Percentiles rank a stretch among this genome's conserved stretches.
Evolutionary conservation across 2,797 vertebrate genomes (phyloP).

Genomic region (Parotocinclus haroldoi): DNA sequence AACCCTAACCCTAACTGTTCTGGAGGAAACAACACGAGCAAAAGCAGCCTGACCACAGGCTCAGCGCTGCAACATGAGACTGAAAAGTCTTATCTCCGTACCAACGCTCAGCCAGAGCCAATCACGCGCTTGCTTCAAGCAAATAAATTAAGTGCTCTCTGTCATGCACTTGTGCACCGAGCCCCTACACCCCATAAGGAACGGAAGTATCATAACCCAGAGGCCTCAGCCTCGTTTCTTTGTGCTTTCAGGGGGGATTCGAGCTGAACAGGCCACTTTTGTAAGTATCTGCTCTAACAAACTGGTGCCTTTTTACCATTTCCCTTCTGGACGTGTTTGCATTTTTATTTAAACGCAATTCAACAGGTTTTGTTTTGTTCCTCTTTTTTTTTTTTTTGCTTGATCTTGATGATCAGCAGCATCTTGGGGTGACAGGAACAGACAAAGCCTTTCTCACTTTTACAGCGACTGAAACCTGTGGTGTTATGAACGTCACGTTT

Average conservation of each 20-base stretch:
- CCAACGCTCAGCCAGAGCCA: conserved; percentile 28
- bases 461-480: no score
- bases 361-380: no score
- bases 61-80: not conserved
- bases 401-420: no score
- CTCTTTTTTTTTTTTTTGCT: no score
- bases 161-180: conserved; percentile 26
- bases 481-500: no score
- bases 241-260: not conserved
- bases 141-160: conserved; percentile 21
- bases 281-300: conserved; percentile 13
- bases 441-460: no score
- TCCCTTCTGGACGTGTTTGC: no score
- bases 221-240: conserved; percentile 18
- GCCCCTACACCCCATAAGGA: conserved; percentile 32
- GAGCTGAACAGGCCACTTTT: not conserved
- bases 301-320: no score
- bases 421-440: no score
- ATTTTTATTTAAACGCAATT: no score
- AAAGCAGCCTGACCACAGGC: conserved; percentile 3
- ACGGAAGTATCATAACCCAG: conserved; percentile 39
- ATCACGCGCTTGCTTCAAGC: conserved; percentile 34
- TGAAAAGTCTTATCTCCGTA: not conserved
- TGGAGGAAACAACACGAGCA: not conserved
- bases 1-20: no score